Base-by-base conservation (phyloP, 2,797 vertebrate species). In the Apodemus agrarius region DNA sequence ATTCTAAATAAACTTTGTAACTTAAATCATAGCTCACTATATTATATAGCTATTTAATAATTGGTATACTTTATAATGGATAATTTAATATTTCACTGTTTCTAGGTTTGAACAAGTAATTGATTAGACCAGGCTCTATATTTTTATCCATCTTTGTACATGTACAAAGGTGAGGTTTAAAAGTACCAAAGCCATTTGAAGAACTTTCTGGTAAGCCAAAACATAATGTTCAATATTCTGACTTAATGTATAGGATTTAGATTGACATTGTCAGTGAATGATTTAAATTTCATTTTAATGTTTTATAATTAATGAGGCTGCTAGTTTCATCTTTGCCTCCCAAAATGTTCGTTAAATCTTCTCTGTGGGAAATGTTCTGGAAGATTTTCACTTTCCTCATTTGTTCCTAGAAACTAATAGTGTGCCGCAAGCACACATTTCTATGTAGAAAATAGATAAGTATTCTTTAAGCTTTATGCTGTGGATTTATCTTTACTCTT, bases 401-500 rank as follows among this genome's bases (percentile, higher is more conserved):
- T 93, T 4, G 26, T 54, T 94, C 92, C 37, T 37, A 85, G 34
- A 96, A 92, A 89, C 24, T 81, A 94, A 75, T 34, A 76, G 11
- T 10, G 78, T 75, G 13, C 6, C 29, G 46, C 16, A 87, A 76
- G 9, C n/a, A 93, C 54, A 31, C 63, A 86, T 87, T 94, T 92
- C 43, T 46, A 94, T 75, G 24, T 1, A 78, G 46, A 74, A 94
- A 96, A 93, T 76, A 86, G 49, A 82, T 80, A 85, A 93, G 54
- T 78, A 88, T 90, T 91, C 12, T 83, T 82, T 96, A 94, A 90
- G 34, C 16, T 11, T 69, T 74, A 52, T 59, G 21, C n/a, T 57
- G 6, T 96, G 21, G n/a, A 79, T 79, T 97, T 97, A 95, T 96
- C 79, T 96, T 95, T 91, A 90, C 21, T 34, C 46, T 94, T 83